phyloP scores from a whole-genome alignment of 2,797 vertebrate species.

The Artibeus jamaicensis region DNA sequence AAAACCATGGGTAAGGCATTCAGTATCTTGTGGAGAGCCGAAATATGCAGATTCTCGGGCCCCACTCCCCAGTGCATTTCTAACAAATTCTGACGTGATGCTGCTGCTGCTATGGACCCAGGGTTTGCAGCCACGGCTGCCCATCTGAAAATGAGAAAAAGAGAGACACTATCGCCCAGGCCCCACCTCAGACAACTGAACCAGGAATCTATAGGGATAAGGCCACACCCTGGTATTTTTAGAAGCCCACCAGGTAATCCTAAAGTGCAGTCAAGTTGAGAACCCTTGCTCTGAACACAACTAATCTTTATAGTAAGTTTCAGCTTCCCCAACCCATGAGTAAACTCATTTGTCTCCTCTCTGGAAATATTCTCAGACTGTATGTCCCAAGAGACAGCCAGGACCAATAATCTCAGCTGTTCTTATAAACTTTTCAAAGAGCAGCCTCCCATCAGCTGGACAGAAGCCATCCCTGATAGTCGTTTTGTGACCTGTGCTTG shows the following conservation, averaged over 20 bases:
- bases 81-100: background rate
- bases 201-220: background rate
- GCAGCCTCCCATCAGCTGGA: background rate
- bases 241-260: background rate
- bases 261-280: background rate
- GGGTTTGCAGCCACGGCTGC: background rate
- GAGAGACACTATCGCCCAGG: background rate
- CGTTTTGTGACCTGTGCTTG: background rate
- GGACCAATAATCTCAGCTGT: background rate
- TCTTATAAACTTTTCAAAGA: conserved; percentile 23
- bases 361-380: conserved; percentile 2
- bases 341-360: background rate
- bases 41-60: background rate
- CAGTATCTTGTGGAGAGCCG: background rate
- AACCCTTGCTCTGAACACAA: background rate
- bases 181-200: background rate
- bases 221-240: background rate
- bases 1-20: background rate
- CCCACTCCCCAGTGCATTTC: background rate
- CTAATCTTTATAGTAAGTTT: background rate
- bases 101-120: background rate
- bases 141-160: background rate
- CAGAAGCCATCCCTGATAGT: background rate
- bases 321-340: background rate
- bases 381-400: background rate